Evolutionary conservation across 1,140 invertebrate genomes (phyloP).

Genomic region (Ostrea denselamellosa): DNA sequence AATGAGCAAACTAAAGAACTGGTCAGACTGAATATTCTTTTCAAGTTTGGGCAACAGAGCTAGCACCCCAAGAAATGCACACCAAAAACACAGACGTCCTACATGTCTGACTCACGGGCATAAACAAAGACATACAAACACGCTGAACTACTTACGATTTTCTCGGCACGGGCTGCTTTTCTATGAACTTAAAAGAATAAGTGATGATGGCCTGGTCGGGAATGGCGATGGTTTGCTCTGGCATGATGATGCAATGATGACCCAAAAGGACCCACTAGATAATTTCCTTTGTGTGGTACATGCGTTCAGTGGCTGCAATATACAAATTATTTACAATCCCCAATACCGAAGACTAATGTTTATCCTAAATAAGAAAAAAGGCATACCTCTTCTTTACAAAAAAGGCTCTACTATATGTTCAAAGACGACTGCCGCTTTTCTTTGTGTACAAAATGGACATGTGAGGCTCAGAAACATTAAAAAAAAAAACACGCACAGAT

Average conservation of each 20-base stretch:
- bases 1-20: too few species aligned
- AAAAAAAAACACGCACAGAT: conserved; percentile 10
- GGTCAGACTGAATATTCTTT: too few species aligned
- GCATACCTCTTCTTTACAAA: background rate
- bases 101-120: background rate
- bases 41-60: too few species aligned
- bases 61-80: background rate
- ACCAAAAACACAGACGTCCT: background rate
- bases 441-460: conserved; percentile 20
- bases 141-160: conserved; percentile 16
- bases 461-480: background rate
- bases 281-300: conserved; percentile 17
- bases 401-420: background rate
- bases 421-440: background rate
- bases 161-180: conserved; percentile 15
- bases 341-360: background rate
- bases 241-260: background rate
- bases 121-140: conserved; percentile 26
- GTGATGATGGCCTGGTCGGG: conserved; percentile 12
- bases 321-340: background rate
- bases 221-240: background rate
- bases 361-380: background rate
- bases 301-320: background rate
- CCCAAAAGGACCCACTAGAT: background rate
- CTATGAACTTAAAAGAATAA: conserved; percentile 29